Evolutionary conservation across 2,888 invertebrate species (phyloP).

Genomic region (Oasisia sp.): DNA sequence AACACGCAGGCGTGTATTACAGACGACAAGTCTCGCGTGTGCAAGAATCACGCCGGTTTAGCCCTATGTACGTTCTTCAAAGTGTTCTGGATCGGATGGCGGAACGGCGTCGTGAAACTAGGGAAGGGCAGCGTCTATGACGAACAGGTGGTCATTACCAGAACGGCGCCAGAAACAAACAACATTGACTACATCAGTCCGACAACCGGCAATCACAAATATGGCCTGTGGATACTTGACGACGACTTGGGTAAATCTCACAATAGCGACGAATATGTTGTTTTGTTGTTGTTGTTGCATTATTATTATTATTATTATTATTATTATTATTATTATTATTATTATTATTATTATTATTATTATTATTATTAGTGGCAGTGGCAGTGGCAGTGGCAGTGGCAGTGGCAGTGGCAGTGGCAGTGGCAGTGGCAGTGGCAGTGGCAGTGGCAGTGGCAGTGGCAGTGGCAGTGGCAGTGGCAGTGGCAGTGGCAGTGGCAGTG

Average conservation of each 20-base stretch:
- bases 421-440: too few species aligned
- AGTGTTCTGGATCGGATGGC: slow-evolving; percentile 10
- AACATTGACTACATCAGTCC: neutral
- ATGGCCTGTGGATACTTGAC: neutral
- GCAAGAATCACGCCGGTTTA: neutral
- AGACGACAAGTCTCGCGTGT: neutral
- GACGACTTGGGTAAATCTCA: neutral
- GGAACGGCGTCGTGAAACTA: neutral
- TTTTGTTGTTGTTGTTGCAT: neutral
- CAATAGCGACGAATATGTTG: neutral
- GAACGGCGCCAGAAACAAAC: neutral
- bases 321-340: too few species aligned
- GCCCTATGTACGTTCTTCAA: neutral
- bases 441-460: too few species aligned
- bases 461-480: too few species aligned
- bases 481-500: too few species aligned
- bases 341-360: too few species aligned
- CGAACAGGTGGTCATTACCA: neutral
- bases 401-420: too few species aligned
- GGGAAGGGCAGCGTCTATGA: neutral
- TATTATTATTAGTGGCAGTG: too few species aligned
- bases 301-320: too few species aligned
- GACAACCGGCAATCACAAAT: slow-evolving; percentile 17
- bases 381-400: too few species aligned
- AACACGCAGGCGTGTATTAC: neutral